These are phyloP conservation scores for Tridacna crocea DNA, from an alignment of 2,888 invertebrate genomes.

Conservation along the genomic window DNA sequence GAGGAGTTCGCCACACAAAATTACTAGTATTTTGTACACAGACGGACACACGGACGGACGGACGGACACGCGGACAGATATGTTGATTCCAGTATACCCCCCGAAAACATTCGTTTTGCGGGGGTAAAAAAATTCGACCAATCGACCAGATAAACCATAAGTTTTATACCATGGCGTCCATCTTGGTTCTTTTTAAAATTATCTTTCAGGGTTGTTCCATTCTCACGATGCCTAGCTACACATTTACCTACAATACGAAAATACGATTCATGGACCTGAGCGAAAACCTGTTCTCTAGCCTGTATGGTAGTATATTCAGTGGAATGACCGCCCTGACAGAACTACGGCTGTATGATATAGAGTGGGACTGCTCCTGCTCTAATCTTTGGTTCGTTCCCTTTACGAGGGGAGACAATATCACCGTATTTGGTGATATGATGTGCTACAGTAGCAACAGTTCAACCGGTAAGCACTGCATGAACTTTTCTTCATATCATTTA, in stretches of 20 bases:
- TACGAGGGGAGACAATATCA: constrained; percentile 53
- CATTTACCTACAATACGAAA: constrained; percentile 55
- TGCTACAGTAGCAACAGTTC: constrained; percentile 5
- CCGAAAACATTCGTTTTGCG: too few relatives aligned
- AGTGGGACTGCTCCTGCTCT: constrained; percentile 62
- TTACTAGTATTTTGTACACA: too few relatives aligned
- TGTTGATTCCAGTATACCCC: too few relatives aligned
- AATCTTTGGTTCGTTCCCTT: constrained; percentile 61
- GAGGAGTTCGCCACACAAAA: too few relatives aligned
- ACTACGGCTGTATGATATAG: constrained; percentile 48
- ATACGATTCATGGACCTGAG: constrained; percentile 58
- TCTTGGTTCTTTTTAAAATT: neutral
- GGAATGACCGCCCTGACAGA: constrained; percentile 46
- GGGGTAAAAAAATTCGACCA: too few relatives aligned
- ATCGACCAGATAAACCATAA: too few relatives aligned
- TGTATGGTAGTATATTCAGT: constrained; percentile 56
- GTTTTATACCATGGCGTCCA: too few relatives aligned
- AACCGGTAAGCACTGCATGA: neutral
- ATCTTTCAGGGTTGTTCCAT: constrained; percentile 47
- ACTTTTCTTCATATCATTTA: too few relatives aligned
- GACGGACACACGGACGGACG: too few relatives aligned
- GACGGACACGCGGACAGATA: too few relatives aligned
- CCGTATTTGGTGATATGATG: constrained; percentile 54
- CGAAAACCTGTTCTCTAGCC: constrained; percentile 52
- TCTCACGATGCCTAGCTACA: constrained; percentile 42